A percentile compares a stretch with the other conserved stretches of the same genome.
Evolutionary conservation across 2,888 invertebrate species (phyloP).

Genomic region (Gastrophysa polygoni): DNA sequence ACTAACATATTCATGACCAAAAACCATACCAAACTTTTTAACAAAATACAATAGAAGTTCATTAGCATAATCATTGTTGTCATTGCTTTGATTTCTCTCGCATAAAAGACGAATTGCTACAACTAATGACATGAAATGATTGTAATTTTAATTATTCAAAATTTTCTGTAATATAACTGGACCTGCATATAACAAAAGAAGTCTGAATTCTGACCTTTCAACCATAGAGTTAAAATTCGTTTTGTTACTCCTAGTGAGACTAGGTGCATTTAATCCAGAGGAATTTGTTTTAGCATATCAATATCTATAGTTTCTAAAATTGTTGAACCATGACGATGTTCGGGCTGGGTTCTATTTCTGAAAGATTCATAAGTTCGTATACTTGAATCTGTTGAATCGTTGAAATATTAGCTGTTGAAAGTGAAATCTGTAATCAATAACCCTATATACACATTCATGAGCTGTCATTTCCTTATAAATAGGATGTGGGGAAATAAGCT

Average conservation of each 20-base stretch:
- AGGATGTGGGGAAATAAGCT: too few relatives aligned
- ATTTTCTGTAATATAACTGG: constrained; percentile 12
- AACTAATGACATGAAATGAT: constrained; percentile 19
- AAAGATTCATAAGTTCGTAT: constrained; percentile 1
- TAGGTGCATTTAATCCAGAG: constrained; percentile 1
- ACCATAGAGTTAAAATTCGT: constrained; percentile 17
- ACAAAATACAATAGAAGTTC: constrained; percentile 12
- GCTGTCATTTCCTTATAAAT: too few relatives aligned
- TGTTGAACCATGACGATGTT: neutral
- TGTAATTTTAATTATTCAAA: constrained; percentile 5
- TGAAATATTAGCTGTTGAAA: too few relatives aligned
- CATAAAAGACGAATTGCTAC: constrained; percentile 18
- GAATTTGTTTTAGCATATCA: constrained; percentile 9
- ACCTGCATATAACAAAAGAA: too few relatives aligned
- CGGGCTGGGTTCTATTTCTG: neutral
- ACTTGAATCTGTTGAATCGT: neutral
- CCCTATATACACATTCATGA: too few relatives aligned
- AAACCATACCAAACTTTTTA: constrained; percentile 10
- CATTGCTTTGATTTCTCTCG: constrained; percentile 12
- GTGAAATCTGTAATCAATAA: too few relatives aligned
- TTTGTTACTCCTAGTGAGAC: constrained; percentile 15
- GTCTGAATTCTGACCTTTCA: constrained; percentile 11
- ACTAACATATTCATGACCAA: constrained; percentile 4
- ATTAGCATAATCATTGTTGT: constrained; percentile 20
- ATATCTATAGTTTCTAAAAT: constrained; percentile 4